Evolutionary conservation across 2,113 vertebrate species (phyloP), one percentile per base, ranked within the genome.

Genomic region (Sminthopsis crassicaudata): DNA sequence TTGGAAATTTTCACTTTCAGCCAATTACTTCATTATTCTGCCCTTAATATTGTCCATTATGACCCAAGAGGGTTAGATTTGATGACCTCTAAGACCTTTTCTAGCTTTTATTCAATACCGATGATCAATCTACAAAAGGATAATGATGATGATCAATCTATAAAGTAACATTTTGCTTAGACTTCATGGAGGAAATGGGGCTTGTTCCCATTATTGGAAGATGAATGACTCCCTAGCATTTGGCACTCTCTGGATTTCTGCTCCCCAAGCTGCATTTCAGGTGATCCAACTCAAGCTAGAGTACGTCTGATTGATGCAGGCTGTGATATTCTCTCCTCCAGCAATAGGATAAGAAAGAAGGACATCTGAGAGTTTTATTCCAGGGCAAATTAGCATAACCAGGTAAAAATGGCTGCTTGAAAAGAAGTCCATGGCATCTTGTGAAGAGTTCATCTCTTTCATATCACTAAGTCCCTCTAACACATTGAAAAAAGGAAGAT

Each of bases 291-390:
- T 92, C 48, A 27, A 50, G 54, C 7, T 90, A 46, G 25, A 42
- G 94, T 46, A 51, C 93, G 92, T 94, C 52, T 90, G 92, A 55
- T 23, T 89, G 42, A 93, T 42, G n/a, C 52, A 90, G 14, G 46
- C 52, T 42, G 2, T 92, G 48, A 89, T 46, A 53, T 10, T 19
- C 22, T 42, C 12, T 92, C 53, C 36, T 53, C 2, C 90, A 27
- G 54, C 93, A 53, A 96, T 92, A 54, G 94, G 93, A 51, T 93
- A 46, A 30, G 26, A 95, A 95, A 95, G 8, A 19, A 30, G 2
- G 36, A 42, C 53, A 94, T 95, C n/a, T 90, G 92, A 95, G 46
- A 89, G 1, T 67, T 95, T 91, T 57, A 95, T 88, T 50, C 22
- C 24, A 76, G 19, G 55, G 4, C 19, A 96, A 95, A 96, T 94